Evolutionary conservation across 2,888 invertebrate genomes (phyloP).

Genomic region (Branchipolynoe longqiensis): DNA sequence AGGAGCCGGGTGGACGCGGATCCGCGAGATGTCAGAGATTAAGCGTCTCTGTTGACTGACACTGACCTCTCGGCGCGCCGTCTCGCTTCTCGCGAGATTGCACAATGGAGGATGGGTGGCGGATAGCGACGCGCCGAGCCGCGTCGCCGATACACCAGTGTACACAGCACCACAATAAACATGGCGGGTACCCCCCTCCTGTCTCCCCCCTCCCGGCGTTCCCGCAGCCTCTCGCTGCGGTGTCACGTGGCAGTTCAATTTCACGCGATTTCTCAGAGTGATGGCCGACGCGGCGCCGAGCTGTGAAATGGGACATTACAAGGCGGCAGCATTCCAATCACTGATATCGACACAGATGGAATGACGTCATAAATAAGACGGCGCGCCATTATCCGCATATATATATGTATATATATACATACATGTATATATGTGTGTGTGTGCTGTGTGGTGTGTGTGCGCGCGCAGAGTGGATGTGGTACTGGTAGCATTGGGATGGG

Average conservation of each 20-base stretch:
- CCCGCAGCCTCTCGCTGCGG: slow-evolving; percentile 43
- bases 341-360: slow-evolving; percentile 56
- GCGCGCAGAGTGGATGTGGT: too few relatives aligned
- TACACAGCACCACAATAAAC: slow-evolving; percentile 52
- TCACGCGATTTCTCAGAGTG: slow-evolving; percentile 57
- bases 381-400: too few relatives aligned
- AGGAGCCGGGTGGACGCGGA: slow-evolving; percentile 10
- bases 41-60: slow-evolving; percentile 54
- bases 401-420: too few relatives aligned
- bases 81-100: slow-evolving; percentile 33
- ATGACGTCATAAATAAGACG: slow-evolving; percentile 55
- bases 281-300: slow-evolving; percentile 41
- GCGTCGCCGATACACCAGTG: too few relatives aligned
- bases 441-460: too few relatives aligned
- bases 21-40: slow-evolving; percentile 54
- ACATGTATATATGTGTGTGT: too few relatives aligned
- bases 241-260: slow-evolving; percentile 57
- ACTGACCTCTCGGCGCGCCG: slow-evolving; percentile 44
- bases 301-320: slow-evolving; percentile 57
- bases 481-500: too few relatives aligned
- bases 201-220: neutral
- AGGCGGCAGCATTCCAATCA: slow-evolving; percentile 29
- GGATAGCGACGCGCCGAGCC: slow-evolving; percentile 36
- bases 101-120: slow-evolving; percentile 51
- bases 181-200: slow-evolving; percentile 26